Base-by-base conservation (phyloP, 2,113 vertebrate genomes). In the Eptesicus fuscus region DNA sequence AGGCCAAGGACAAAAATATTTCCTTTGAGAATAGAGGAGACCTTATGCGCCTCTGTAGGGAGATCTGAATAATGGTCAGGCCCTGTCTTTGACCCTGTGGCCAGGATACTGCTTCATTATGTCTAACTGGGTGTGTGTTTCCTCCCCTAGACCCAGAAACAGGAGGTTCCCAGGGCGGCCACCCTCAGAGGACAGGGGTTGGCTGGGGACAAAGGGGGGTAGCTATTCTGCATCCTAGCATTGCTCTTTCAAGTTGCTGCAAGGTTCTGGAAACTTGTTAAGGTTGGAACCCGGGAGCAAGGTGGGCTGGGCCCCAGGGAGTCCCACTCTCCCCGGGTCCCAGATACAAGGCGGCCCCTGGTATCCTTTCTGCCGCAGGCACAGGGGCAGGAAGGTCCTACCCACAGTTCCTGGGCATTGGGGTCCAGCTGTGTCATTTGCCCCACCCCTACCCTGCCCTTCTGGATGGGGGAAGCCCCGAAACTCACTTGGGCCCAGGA, bases 31-130 rank as follows among this genome's bases (percentile, higher is more conserved):
- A 37, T 0, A 42, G 37, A 63, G 23, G 18, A 47, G 32, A 44
- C 47, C 73, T 28, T 18, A 1, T 28, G 40, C 18, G 13, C 23
- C 44, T 22, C 37, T 40, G 44, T 20, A 49, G 17, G n/a, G 59
- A 17, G 63, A 18, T 47, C 85, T 13, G 35, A 76, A 61, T 51
- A 32, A n/a, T 85, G 8, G 30, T 71, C 80, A 37, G 79, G 53
- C 56, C 13, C 65, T 1, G 5, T 47, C 49, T 73, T 40, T 23
- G 69, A 67, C 51, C 83, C 69, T 2, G 74, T 2, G 32, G 95
- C 89, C 97, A 80, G 96, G 96, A 93, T 67, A 80, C 74, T 8
- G 30, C 65, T 70, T 76, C 93, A 44, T 76, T 73, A 85, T 86
- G 83, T 76, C 69, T 25, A 42, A n/a, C 69, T 80, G 85, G 90